A percentile compares a stretch with the other conserved stretches of the same genome.
Conservation (phyloP, 2,888 invertebrate genomes). For the Anthophora plumipes region DNA sequence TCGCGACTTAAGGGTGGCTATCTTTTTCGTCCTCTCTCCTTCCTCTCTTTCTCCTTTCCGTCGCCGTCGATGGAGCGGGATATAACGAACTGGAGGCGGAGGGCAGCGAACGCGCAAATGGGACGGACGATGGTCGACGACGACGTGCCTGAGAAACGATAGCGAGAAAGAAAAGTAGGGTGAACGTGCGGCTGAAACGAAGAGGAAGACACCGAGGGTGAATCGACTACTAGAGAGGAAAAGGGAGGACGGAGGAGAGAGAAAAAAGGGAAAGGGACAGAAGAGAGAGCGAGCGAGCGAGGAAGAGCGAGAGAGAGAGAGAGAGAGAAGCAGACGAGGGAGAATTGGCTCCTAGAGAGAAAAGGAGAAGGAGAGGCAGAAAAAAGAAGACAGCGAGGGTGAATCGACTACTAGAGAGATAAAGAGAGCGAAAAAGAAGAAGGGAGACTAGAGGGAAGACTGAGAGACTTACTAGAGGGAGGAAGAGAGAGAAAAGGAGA, state of each 20-base stretch:
- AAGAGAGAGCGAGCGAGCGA: conserved; percentile 14
- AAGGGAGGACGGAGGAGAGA: background rate
- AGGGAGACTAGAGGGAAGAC: too few species aligned
- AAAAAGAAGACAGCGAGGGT: conserved; percentile 6
- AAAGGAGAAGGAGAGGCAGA: background rate
- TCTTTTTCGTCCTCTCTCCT: conserved; percentile 34
- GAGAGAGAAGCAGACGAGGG: conserved; percentile 10
- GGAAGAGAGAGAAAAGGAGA: conserved; percentile 5
- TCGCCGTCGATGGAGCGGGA: conserved; percentile 15
- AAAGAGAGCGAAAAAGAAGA: conserved; percentile 5
- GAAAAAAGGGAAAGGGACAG: background rate
- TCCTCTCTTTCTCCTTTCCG: background rate
- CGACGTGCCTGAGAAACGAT: conserved; percentile 45
- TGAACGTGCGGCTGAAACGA: conserved; percentile 15
- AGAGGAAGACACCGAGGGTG: conserved; percentile 22
- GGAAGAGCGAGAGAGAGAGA: conserved; percentile 18
- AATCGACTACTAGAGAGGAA: background rate
- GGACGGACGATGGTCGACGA: conserved; percentile 24
- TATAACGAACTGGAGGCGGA: background rate
- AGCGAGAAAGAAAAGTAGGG: conserved; percentile 21
- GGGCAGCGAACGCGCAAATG: background rate
- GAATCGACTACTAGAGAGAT: too few species aligned
- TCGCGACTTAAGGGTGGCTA: conserved; percentile 55
- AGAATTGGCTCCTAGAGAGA: background rate
- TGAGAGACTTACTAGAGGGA: background rate